Conservation (phyloP, 2,113 vertebrate species). For the Chionomys nivalis region DNA sequence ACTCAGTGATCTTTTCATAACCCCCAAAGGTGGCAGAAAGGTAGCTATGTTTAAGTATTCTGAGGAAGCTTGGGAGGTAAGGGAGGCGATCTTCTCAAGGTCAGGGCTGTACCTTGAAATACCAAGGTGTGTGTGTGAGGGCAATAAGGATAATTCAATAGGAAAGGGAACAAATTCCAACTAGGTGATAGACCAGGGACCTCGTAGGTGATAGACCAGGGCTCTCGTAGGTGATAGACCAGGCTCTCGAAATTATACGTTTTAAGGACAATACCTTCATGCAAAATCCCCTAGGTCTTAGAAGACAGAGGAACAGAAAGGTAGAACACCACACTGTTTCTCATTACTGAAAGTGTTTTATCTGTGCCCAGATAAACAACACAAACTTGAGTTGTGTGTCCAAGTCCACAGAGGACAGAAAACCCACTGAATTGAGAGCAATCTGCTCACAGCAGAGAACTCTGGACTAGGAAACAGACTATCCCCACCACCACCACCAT, state of each 20-base stretch:
- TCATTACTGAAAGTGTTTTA: neutral
- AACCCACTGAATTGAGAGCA: neutral
- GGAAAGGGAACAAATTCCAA: neutral
- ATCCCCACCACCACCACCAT: no score
- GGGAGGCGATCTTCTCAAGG: neutral
- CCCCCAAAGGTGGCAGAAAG: neutral
- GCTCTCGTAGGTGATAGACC: neutral
- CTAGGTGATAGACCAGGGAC: neutral
- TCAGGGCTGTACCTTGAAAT: neutral
- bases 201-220: neutral
- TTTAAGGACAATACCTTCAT: neutral
- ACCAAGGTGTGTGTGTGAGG: neutral
- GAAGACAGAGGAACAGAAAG: neutral
- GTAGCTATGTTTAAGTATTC: neutral
- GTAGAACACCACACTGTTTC: neutral
- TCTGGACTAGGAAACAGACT: neutral
- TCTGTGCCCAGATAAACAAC: neutral
- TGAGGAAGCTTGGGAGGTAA: neutral
- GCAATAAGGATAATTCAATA: neutral
- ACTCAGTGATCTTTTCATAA: constrained; percentile 8
- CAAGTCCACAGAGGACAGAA: neutral
- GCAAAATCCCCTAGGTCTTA: neutral
- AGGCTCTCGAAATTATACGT: neutral
- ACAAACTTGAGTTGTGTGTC: neutral
- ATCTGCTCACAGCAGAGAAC: neutral